Conservation (phyloP, 2,888 invertebrate species). For the Ophonus ardosiacus region DNA sequence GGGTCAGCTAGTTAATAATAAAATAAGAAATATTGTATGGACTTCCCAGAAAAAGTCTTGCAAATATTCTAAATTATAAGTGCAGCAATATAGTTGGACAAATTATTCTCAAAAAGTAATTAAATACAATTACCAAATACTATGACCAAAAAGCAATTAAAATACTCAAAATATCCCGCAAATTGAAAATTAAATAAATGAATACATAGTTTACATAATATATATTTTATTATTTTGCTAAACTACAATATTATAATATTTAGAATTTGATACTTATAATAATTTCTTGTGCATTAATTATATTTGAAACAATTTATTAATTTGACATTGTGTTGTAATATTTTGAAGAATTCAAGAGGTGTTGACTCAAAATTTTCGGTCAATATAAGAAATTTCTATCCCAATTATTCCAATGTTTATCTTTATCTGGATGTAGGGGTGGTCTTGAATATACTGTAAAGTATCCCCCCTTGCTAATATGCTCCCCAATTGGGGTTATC, state of each 20-base stretch:
- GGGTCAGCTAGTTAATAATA: too few species aligned
- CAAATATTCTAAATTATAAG: too few species aligned
- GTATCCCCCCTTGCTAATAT: constrained; percentile 65
- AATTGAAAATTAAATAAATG: too few species aligned
- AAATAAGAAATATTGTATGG: too few species aligned
- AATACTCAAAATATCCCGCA: too few species aligned
- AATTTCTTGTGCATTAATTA: neutral
- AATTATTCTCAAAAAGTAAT: too few species aligned
- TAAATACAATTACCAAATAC: too few species aligned
- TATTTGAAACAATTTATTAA: neutral
- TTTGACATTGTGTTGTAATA: too few species aligned
- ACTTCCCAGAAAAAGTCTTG: too few species aligned
- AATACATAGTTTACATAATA: neutral
- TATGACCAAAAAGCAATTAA: too few species aligned
- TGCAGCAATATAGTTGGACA: too few species aligned
- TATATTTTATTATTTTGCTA: neutral
- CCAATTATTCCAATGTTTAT: constrained; percentile 26
- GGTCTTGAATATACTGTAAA: constrained; percentile 67
- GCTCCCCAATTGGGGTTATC: constrained; percentile 63
- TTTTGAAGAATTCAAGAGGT: neutral
- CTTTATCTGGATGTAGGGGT: constrained; percentile 60
- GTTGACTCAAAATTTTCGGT: neutral
- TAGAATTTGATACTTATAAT: neutral
- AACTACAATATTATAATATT: neutral
- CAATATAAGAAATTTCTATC: constrained; percentile 53